Conservation (phyloP, 2,113 vertebrate species). For the Proterorhinus semilunaris region DNA sequence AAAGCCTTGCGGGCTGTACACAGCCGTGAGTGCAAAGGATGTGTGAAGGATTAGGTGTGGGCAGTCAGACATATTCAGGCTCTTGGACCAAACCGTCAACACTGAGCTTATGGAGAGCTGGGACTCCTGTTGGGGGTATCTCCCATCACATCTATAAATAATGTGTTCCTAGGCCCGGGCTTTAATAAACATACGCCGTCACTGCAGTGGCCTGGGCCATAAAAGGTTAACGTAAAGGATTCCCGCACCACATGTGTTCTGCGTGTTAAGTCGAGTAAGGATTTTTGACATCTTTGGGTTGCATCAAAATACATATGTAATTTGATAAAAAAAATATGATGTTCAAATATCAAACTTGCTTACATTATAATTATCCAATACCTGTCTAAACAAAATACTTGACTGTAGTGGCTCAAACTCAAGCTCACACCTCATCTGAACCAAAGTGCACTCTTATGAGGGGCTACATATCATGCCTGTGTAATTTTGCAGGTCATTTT, state of each 20-base stretch:
- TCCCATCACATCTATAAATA: slow-evolving; percentile 71
- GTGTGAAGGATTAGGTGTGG: slow-evolving; percentile 17
- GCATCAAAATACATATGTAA: no score
- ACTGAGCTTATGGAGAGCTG: slow-evolving; percentile 25
- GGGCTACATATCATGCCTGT: slow-evolving; percentile 1
- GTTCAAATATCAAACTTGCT: no score
- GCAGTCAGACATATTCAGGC: neutral
- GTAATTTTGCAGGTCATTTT: slow-evolving; percentile 35
- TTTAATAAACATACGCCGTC: slow-evolving; percentile 62
- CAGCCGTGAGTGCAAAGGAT: slow-evolving; percentile 33
- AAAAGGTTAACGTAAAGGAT: slow-evolving; percentile 60
- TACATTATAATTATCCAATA: no score
- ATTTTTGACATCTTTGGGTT: no score
- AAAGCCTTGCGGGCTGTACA: slow-evolving; percentile 21
- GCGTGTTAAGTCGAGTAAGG: neutral
- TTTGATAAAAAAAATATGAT: no score
- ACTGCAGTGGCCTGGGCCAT: slow-evolving; percentile 43
- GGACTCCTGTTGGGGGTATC: slow-evolving; percentile 40
- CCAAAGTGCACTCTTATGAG: neutral
- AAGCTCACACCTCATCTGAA: slow-evolving; percentile 2
- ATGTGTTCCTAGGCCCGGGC: slow-evolving; percentile 54
- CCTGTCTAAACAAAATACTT: no score
- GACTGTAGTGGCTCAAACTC: no score
- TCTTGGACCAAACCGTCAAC: slow-evolving; percentile 14
- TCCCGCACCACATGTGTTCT: slow-evolving; percentile 10